Conservation (phyloP, 2,888 invertebrate genomes). For the Cryptocephalus moraei region DNA sequence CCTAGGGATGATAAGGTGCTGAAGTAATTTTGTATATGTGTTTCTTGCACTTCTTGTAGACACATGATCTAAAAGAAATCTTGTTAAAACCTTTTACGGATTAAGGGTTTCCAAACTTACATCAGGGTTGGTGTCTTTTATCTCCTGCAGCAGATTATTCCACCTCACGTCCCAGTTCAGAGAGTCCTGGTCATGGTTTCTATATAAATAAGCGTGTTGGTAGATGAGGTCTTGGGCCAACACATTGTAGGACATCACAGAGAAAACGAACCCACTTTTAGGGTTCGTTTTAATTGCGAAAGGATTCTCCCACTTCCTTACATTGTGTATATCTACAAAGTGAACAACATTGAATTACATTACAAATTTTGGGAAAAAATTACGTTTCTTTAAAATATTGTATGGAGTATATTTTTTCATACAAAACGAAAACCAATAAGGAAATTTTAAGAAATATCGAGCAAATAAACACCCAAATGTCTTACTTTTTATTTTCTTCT, state of each 20-base stretch:
- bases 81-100: slow-evolving; percentile 4
- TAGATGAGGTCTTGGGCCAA: slow-evolving; percentile 74
- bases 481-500: too few species aligned
- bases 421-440: too few species aligned
- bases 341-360: too few species aligned
- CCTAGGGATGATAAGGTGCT: too few species aligned
- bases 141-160: slow-evolving; percentile 46
- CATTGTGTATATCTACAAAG: too few species aligned
- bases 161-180: slow-evolving; percentile 64
- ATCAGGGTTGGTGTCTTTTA: slow-evolving; percentile 47
- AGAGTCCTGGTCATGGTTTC: slow-evolving; percentile 43
- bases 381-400: too few species aligned
- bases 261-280: slow-evolving; percentile 43
- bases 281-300: slow-evolving; percentile 4
- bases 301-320: slow-evolving; percentile 10
- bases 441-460: too few species aligned
- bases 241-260: slow-evolving; percentile 78
- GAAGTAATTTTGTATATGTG: slow-evolving; percentile 39
- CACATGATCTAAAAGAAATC: slow-evolving; percentile 59
- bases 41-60: slow-evolving; percentile 81
- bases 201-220: slow-evolving; percentile 64
- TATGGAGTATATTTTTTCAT: too few species aligned
- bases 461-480: too few species aligned
- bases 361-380: too few species aligned
- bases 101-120: slow-evolving; percentile 34